These are phyloP conservation scores for Galemys pyrenaicus DNA, from an alignment of 2,113 vertebrate genomes.

Conservation along the genomic window DNA sequence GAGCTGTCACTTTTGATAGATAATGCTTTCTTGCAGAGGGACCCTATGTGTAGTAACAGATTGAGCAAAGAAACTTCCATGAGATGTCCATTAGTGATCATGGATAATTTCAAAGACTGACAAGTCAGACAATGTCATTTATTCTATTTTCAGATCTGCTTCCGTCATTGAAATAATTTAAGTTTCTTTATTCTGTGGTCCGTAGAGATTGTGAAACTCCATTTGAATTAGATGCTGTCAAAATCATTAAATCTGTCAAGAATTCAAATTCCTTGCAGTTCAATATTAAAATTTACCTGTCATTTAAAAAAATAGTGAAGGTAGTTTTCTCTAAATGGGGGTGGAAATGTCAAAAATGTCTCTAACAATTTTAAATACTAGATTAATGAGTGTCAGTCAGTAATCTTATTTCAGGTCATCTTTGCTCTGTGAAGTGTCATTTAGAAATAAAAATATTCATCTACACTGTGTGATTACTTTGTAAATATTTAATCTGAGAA, in stretches of 20 bases:
- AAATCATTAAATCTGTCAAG: constrained; percentile 61
- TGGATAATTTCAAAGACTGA: constrained; percentile 13
- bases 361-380: constrained; percentile 48
- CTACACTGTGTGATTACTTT: not conserved
- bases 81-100: not conserved
- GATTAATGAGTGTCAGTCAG: constrained; percentile 49
- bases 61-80: not conserved
- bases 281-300: constrained; percentile 64
- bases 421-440: not conserved
- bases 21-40: not conserved
- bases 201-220: not conserved
- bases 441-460: constrained; percentile 17
- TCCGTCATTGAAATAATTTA: not conserved
- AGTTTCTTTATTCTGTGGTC: constrained; percentile 20
- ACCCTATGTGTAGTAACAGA: not conserved
- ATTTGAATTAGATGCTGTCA: constrained; percentile 65
- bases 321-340: not conserved
- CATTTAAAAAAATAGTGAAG: constrained; percentile 58
- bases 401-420: not conserved
- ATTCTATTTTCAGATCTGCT: constrained; percentile 39
- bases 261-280: constrained; percentile 64
- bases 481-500: constrained; percentile 23
- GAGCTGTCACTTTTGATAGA: not conserved
- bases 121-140: constrained; percentile 24
- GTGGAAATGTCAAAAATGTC: constrained; percentile 52